Evolutionary conservation across 1,140 invertebrate species (phyloP), one percentile per base, ranked within the genome.

Genomic region (Eubasilissa regina): DNA sequence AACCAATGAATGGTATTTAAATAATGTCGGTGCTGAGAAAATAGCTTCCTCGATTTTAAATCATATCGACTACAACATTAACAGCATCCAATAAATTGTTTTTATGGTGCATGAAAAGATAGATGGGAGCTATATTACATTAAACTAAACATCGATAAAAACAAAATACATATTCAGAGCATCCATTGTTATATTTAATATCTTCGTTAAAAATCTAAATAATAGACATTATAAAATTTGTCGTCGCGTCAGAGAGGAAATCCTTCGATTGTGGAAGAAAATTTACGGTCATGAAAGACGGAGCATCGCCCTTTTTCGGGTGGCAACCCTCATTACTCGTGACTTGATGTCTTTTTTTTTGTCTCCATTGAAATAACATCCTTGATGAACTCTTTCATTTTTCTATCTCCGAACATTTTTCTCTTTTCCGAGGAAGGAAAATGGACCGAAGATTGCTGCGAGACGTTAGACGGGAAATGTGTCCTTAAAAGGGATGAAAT

Each of bases 271-370:
- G 17, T 19, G 6, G 21, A 58, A 58, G 55, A 19, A 21, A 58
- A 19, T 58, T 58, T 58, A 58, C 21, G 17, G 17, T 58, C 21
- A 6, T 56, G 17, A 15, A 58, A 35, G 25, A 15, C 53, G n/a
- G 53, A 35, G 55, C 1, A 9, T 55, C 19, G n/a, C 21, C 6
- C 21, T 10, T 21, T 58, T 58, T 58, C 13, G 55, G 9, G 10
- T 21, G 9, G 55, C 55, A 19, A 21, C 17, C 55, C 55, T 58
- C 55, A 58, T 58, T 58, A 58, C 15, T 58, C 21, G 9, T 15
- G 6, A 58, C 55, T 58, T 58, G 55, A 58, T 58, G 17, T 58
- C 15, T 58, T 58, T 58, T 55, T n/a, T 58, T 58, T 7, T 58
- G 17, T 21, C 55, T 21, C 55, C 55, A 58, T 58, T 58, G 15